A percentile compares a stretch with the other conserved stretches of the same genome.
Evolutionary conservation across 2,797 vertebrate genomes (phyloP).

Genomic region (Coregonus sp.): DNA sequence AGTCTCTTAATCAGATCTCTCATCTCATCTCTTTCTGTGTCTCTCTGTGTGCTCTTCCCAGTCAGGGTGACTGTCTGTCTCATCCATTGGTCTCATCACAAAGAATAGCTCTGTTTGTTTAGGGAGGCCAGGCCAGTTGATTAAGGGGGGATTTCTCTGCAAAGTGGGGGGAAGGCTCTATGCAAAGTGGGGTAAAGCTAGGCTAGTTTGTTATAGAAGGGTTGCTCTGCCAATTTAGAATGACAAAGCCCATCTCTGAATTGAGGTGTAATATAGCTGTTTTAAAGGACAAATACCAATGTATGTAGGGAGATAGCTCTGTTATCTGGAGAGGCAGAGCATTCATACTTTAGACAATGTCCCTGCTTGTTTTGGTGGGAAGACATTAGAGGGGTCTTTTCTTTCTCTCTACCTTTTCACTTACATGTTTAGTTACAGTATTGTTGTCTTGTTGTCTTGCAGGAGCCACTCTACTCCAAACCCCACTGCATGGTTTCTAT

Average conservation of each 20-base stretch:
- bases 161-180: slow-evolving; percentile 20
- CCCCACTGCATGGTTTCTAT: slow-evolving; percentile 63
- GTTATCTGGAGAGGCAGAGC: too few species aligned
- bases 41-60: slow-evolving; percentile 55
- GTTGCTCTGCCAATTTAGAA: background rate
- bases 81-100: slow-evolving; percentile 5
- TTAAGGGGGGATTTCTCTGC: slow-evolving; percentile 27
- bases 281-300: background rate
- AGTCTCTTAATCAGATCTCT: slow-evolving; percentile 51
- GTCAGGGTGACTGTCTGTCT: slow-evolving; percentile 52
- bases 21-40: slow-evolving; percentile 19
- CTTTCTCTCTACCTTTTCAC: slow-evolving; percentile 19
- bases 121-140: background rate
- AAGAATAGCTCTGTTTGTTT: slow-evolving; percentile 38
- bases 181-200: background rate
- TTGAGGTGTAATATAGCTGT: background rate
- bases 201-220: background rate
- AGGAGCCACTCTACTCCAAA: slow-evolving; percentile 49
- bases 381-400: slow-evolving; percentile 13
- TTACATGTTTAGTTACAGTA: slow-evolving; percentile 45
- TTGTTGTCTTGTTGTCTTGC: slow-evolving; percentile 32
- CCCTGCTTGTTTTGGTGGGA: background rate
- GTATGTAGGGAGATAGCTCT: too few species aligned
- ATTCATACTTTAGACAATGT: background rate
- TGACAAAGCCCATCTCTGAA: background rate